Base-by-base conservation (phyloP, 2,113 vertebrate genomes). In the Sinocyclocheilus maitianheensis region DNA sequence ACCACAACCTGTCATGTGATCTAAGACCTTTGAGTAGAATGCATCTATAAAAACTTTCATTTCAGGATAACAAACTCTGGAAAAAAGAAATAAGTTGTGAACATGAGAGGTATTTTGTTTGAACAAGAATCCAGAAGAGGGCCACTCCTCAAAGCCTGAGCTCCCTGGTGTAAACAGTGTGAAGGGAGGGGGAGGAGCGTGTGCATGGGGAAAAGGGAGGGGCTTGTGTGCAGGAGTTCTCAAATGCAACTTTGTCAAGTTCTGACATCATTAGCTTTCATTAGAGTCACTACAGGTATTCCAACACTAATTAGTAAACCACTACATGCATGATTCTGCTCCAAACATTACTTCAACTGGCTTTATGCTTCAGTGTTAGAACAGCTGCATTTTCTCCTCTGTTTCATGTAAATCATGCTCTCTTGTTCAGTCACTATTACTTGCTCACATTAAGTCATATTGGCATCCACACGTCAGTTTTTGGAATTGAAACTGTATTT, bases 91-190 rank as follows among this genome's bases (percentile, higher is more conserved):
- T 0, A 76, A 26, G 18, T 20, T 30, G 22, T 67, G 22, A 46
- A 67, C 1, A 55, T 37, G 24, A 71, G 22, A 34, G 81, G 30
- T 67, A 34, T 51, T 84, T 37, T 74, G 69, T 58, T n/a, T 58
- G 30, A 75, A 22, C 4, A 46, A 75, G 72, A 75, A 46, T 75
- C 72, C 40, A 74, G 48, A 84, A 18, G 37, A 10, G 60, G 20
- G 22, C 34, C 22, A 63, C 78, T 46, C 30, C 76, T 78, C 37
- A 43, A 63, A 46, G 78, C 13, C 37, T 63, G 37, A 63, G 22
- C 58, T 81, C 58, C 60, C 60, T 81, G 78, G 78, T 63, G 37
- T 80, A 80, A 63, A 80, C 78, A 46, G 58, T 80, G 58, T 80
- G 7, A 63, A 43, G 14, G 46, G 51, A 63, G 37, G 78, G 55